These are phyloP conservation scores for Oncopeltus fasciatus DNA, from an alignment of 1,140 invertebrate species.

Conservation along the genomic window DNA sequence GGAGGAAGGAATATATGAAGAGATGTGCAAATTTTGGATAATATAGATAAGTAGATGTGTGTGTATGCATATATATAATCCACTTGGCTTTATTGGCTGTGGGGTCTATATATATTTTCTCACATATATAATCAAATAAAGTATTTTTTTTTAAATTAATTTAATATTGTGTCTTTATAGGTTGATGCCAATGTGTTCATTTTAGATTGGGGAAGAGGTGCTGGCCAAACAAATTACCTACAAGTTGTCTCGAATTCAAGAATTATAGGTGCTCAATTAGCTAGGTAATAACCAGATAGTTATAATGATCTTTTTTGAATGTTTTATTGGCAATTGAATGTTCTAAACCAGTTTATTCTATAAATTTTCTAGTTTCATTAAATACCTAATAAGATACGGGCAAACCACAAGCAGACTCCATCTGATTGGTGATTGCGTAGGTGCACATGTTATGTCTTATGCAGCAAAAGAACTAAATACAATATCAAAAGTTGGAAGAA, in stretches of 20 bases:
- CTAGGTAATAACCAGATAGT: constrained; percentile 3
- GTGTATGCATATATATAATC: too few relatives aligned
- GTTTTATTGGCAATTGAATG: background rate
- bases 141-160: too few relatives aligned
- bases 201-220: constrained; percentile 30
- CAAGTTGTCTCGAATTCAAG: constrained; percentile 30
- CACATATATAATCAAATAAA: too few relatives aligned
- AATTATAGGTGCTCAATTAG: constrained; percentile 30
- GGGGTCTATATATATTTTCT: too few relatives aligned
- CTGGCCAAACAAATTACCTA: constrained; percentile 27
- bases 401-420: constrained; percentile 25
- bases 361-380: constrained; percentile 27
- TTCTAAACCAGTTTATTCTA: constrained; percentile 24
- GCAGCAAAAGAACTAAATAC: constrained; percentile 27
- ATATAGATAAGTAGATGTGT: too few relatives aligned
- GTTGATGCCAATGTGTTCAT: constrained; percentile 30
- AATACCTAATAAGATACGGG: constrained; percentile 24
- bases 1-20: too few relatives aligned
- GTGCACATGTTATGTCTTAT: constrained; percentile 31
- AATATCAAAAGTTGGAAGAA: constrained; percentile 25
- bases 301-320: constrained; percentile 7
- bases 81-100: too few relatives aligned
- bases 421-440: constrained; percentile 32
- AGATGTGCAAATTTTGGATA: too few relatives aligned
- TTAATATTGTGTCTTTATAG: constrained; percentile 19